These are phyloP conservation scores for Ibidorhyncha struthersii DNA, from an alignment of 2,113 vertebrate genomes.

Conservation along the genomic window DNA sequence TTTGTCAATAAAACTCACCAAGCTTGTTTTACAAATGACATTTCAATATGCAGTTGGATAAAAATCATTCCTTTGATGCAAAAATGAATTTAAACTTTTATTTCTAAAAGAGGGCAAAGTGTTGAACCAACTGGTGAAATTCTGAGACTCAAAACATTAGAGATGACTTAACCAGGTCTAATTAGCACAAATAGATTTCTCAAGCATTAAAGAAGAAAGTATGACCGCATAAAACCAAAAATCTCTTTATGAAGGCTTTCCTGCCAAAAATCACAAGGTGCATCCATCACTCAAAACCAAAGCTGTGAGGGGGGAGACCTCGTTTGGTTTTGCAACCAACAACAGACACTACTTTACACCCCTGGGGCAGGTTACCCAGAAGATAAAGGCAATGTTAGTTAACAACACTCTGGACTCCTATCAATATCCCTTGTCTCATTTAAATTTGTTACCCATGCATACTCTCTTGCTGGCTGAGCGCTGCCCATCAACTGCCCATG, in stretches of 20 bases:
- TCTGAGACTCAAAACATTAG: not conserved
- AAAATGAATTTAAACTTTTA: not conserved
- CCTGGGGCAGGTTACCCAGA: not conserved
- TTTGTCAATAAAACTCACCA: not conserved
- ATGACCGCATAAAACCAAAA: not conserved
- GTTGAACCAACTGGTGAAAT: not conserved
- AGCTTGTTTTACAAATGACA: not conserved
- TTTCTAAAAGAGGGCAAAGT: not conserved
- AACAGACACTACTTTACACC: not conserved
- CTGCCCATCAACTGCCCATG: not conserved
- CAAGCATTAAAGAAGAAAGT: not conserved
- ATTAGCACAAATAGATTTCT: not conserved
- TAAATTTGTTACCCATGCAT: not conserved
- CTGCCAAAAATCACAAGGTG: not conserved
- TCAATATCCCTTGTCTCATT: not conserved
- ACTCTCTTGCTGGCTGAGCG: not conserved
- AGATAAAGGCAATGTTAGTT: not conserved
- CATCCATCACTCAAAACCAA: not conserved
- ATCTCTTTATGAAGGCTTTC: not conserved
- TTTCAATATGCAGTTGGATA: not conserved
- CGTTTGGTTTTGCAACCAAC: not conserved
- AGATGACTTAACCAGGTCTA: not conserved
- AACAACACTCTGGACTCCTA: not conserved
- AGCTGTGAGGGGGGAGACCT: not conserved
- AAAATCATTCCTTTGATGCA: not conserved